Base-by-base conservation (phyloP, 2,797 vertebrate genomes). In the Tauraco hartlaubi region DNA sequence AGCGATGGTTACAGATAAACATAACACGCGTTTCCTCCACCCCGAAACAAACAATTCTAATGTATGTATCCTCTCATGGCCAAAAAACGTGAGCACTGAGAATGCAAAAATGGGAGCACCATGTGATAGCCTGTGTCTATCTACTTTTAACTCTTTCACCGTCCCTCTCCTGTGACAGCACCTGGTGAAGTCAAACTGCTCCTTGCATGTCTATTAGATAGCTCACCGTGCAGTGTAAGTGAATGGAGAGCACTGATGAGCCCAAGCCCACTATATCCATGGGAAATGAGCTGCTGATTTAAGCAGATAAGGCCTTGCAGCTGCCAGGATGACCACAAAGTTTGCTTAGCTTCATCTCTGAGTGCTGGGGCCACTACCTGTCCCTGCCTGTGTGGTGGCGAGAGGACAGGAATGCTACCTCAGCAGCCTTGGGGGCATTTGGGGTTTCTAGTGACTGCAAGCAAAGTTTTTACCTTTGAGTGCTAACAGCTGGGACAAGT, bases 201-300 rank as follows among this genome's bases (percentile, higher is more conserved):
- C 15, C 25, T 33, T 75, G 44, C 21, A 4, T 25, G 17, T 43
- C 31, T 35, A 11, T 31, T 72, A 55, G 23, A 28, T 25, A 46
- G 26, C 0, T 1, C 44, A 16, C 43, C 0, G 0, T 43, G 15
- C 46, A 55, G 67, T 19, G 12, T 51, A 33, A 41, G 28, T 17
- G 62, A 62, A 22, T 9, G n/a, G 52, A 56, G 56, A 33, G 66
- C 23, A 20, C 44, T 81, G 69, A 28, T 1, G 9, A 78, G 25
- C 23, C 26, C 56, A 48, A 56, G 33, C 22, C 39, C 18, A 37
- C 44, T 56, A 17, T 26, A 22, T 61, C 22, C 11, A 5, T 35
- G 41, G 55, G 17, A 43, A 67, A 64, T 15, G 23, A 83, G 29
- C 41, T 84, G 62, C 23, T 44, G 22, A 72, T 39, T 22, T 17